Percentiles rank a stretch among this genome's conserved stretches.
These are phyloP conservation scores for Cremastinae sp. DNA, from an alignment of 2,888 invertebrate species.

Conservation along the genomic window DNA sequence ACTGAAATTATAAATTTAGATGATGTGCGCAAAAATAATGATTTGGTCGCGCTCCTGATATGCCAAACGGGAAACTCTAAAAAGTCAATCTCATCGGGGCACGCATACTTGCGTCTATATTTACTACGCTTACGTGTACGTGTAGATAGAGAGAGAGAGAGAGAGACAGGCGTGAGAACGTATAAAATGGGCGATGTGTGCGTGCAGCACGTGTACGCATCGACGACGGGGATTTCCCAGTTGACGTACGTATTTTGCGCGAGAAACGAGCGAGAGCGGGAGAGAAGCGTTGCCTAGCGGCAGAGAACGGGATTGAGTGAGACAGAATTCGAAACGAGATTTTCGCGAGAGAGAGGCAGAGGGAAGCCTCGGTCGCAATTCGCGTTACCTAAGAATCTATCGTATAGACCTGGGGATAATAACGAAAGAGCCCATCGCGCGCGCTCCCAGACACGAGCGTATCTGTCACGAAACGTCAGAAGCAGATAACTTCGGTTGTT, in stretches of 20 bases:
- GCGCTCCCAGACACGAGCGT: not conserved
- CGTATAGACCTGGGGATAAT: conserved; percentile 44
- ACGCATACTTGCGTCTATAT: not conserved
- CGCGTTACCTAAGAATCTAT: conserved; percentile 74
- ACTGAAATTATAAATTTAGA: too few relatives aligned
- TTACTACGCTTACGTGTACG: too few relatives aligned
- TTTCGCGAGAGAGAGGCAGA: conserved; percentile 49
- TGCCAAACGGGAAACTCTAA: too few relatives aligned
- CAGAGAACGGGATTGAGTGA: conserved; percentile 28
- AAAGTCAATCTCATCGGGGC: not conserved
- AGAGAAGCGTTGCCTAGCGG: conserved; percentile 14
- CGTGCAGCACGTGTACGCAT: conserved; percentile 61
- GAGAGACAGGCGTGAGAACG: not conserved
- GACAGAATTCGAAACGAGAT: conserved; percentile 37
- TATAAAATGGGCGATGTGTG: conserved; percentile 42
- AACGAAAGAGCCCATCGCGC: conserved; percentile 10
- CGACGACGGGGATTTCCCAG: conserved; percentile 41
- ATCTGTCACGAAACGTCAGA: not conserved
- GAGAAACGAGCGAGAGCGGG: conserved; percentile 22
- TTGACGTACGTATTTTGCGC: conserved; percentile 34
- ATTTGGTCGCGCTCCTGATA: too few relatives aligned
- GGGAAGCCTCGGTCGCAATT: conserved; percentile 65
- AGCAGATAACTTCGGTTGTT: too few relatives aligned
- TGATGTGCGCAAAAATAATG: not conserved
- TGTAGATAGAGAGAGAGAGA: not conserved